Percentiles rank a stretch among this genome's conserved stretches.
Evolutionary conservation across 2,113 vertebrate genomes (phyloP).

Genomic region (Eudyptes chrysolophus): DNA sequence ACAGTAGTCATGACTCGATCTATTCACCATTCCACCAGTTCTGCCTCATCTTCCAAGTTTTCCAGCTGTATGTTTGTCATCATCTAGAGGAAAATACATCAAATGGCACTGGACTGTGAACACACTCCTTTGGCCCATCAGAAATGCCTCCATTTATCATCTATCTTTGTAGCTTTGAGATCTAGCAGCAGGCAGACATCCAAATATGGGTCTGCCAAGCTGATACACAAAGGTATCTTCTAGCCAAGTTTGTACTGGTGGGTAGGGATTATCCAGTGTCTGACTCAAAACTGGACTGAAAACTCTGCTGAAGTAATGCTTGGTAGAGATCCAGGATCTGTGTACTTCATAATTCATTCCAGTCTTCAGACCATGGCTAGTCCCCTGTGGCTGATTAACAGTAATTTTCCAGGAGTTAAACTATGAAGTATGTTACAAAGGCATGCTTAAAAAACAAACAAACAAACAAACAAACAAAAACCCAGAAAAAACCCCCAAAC

Average conservation of each 20-base stretch:
- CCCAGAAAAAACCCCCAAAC: no score
- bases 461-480: no score
- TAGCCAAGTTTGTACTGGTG: background rate
- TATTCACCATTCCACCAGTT: background rate
- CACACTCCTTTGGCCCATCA: background rate
- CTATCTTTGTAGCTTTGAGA: background rate
- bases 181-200: background rate
- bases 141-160: background rate
- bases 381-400: background rate
- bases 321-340: background rate
- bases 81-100: background rate
- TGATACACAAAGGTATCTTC: background rate
- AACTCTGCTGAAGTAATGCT: constrained; percentile 11
- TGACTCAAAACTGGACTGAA: background rate
- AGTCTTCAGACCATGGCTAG: background rate
- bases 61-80: background rate
- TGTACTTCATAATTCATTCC: background rate
- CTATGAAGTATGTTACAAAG: background rate
- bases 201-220: background rate
- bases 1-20: background rate
- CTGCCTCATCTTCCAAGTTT: background rate
- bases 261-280: background rate
- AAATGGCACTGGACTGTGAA: background rate
- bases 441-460: background rate
- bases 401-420: constrained; percentile 24